Percentiles rank a stretch among this genome's conserved stretches.
Conservation (phyloP, 2,797 vertebrate genomes). For the Nannoperca australis region DNA sequence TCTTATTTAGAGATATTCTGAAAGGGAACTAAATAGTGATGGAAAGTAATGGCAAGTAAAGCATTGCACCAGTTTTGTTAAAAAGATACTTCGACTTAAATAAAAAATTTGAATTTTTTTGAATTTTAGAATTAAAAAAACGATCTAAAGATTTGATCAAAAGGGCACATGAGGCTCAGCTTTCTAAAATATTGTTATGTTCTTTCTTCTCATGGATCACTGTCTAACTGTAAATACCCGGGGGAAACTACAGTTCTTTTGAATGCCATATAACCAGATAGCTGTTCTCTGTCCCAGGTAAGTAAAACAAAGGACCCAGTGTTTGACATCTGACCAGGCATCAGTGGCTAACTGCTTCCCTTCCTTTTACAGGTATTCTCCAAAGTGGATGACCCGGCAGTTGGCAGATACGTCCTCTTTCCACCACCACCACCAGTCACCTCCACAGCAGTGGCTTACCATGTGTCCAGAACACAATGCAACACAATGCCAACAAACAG, state of each 20-base stretch:
- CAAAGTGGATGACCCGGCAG: conserved; percentile 50
- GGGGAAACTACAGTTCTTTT: conserved; percentile 46
- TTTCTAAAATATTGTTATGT: conserved; percentile 31
- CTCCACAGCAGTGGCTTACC: conserved; percentile 50
- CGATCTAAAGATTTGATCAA: not conserved
- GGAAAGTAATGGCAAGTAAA: not conserved
- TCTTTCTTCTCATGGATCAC: conserved; percentile 28
- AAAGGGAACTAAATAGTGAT: conserved; percentile 20
- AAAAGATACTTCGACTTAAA: conserved; percentile 12
- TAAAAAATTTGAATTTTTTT: not conserved
- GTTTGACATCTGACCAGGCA: conserved; percentile 58
- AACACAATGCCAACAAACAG: conserved; percentile 64
- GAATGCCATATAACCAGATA: conserved; percentile 16
- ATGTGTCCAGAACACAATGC: conserved; percentile 71
- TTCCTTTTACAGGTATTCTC: conserved; percentile 33
- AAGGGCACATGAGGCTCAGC: conserved; percentile 19
- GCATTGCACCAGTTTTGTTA: conserved; percentile 3
- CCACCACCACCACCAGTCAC: conserved; percentile 17
- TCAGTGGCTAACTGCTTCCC: conserved; percentile 26
- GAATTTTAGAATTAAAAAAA: conserved; percentile 1
- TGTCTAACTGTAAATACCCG: conserved; percentile 26
- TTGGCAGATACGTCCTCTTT: conserved; percentile 55
- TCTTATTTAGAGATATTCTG: conserved; percentile 46
- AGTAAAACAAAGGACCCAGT: conserved; percentile 66
- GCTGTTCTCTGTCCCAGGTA: conserved; percentile 41